Conservation (phyloP, 2,797 vertebrate species). For the Cossypha niveicapilla region DNA sequence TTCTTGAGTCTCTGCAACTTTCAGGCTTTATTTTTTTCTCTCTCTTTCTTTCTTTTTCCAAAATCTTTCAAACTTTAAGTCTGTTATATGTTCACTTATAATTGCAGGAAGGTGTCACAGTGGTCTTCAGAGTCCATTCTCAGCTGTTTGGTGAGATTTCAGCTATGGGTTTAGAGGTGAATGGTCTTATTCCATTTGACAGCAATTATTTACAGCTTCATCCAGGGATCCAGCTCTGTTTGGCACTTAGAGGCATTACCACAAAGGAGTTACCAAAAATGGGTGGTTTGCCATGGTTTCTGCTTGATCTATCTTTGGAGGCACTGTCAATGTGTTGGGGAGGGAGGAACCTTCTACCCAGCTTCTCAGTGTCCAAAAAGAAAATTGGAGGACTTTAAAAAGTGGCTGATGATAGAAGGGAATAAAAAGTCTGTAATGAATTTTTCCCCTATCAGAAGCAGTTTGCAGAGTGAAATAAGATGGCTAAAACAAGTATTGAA, state of each 20-base stretch:
- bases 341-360: not conserved
- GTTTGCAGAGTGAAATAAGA: not conserved
- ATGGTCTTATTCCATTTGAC: not conserved
- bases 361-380: not conserved
- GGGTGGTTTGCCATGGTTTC: not conserved
- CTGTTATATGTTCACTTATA: not conserved
- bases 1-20: not conserved
- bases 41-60: not conserved
- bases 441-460: not conserved
- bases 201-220: not conserved
- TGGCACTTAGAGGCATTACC: not conserved
- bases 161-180: accelerated
- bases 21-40: not conserved
- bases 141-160: not conserved
- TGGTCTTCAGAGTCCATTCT: not conserved
- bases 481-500: not conserved
- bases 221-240: not conserved
- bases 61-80: not conserved
- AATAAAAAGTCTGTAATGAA: not conserved
- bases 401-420: not conserved
- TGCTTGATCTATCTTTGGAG: not conserved
- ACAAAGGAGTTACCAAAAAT: not conserved
- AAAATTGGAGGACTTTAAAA: not conserved
- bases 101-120: not conserved
- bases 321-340: not conserved